Evolutionary conservation across 2,888 invertebrate species (phyloP).

Genomic region (Ectemnius continuus): DNA sequence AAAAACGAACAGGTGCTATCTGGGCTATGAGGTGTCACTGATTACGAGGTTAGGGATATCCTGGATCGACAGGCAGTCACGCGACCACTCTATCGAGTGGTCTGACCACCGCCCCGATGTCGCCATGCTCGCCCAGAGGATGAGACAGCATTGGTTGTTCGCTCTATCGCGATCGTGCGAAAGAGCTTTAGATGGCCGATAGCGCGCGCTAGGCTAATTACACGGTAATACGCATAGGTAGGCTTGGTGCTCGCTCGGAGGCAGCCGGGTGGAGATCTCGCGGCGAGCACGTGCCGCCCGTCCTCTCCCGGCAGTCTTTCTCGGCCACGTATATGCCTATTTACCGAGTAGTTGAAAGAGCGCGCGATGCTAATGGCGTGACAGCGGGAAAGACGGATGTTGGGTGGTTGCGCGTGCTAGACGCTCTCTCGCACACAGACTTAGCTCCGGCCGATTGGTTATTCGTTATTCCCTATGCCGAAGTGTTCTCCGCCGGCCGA

Average conservation of each 20-base stretch:
- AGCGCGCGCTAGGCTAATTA: slow-evolving; percentile 53
- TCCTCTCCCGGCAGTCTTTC: slow-evolving; percentile 37
- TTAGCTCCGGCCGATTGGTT: too few relatives aligned
- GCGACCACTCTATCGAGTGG: slow-evolving; percentile 4
- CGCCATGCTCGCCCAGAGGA: not conserved
- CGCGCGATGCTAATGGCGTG: slow-evolving; percentile 55
- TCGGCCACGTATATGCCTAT: slow-evolving; percentile 40
- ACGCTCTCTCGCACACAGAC: not conserved
- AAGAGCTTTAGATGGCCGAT: slow-evolving; percentile 53
- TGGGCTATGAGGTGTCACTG: not conserved
- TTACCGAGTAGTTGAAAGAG: slow-evolving; percentile 52
- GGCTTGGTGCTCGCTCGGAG: slow-evolving; percentile 25
- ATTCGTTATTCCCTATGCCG: slow-evolving; percentile 22
- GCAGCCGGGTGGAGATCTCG: slow-evolving; percentile 7
- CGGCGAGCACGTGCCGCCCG: slow-evolving; percentile 46
- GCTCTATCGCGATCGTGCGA: slow-evolving; percentile 42
- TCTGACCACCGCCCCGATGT: not conserved
- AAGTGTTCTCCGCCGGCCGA: too few relatives aligned
- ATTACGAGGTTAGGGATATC: not conserved
- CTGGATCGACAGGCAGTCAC: slow-evolving; percentile 8
- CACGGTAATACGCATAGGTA: slow-evolving; percentile 45
- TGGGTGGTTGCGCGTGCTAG: slow-evolving; percentile 50
- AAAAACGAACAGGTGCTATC: slow-evolving; percentile 1
- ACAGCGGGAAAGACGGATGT: slow-evolving; percentile 60
- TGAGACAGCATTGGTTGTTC: not conserved